Evolutionary conservation across 2,888 invertebrate genomes (phyloP).

Genomic region (Calliopum simillimum): DNA sequence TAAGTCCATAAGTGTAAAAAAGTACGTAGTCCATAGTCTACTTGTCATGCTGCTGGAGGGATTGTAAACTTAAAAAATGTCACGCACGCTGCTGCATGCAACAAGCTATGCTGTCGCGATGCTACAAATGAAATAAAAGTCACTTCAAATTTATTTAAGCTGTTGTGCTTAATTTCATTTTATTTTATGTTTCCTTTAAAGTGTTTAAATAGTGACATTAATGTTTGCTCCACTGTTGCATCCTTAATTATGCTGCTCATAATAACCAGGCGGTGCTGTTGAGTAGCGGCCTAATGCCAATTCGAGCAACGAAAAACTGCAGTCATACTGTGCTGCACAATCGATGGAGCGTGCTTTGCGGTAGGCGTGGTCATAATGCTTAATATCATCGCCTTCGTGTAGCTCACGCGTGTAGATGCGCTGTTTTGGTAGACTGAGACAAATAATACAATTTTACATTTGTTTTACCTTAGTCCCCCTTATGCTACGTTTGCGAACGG

Average conservation of each 20-base stretch:
- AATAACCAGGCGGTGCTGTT: slow-evolving; percentile 57
- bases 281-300: slow-evolving; percentile 74
- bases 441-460: no score
- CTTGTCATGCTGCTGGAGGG: no score
- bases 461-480: no score
- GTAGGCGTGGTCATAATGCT: slow-evolving; percentile 77
- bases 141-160: slow-evolving; percentile 7
- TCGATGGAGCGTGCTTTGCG: slow-evolving; percentile 67
- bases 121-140: not conserved
- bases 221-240: not conserved
- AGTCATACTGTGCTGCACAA: slow-evolving; percentile 72
- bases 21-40: no score
- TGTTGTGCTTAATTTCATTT: not conserved
- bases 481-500: no score
- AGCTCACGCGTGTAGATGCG: slow-evolving; percentile 74
- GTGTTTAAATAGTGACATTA: not conserved
- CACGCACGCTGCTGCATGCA: not conserved
- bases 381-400: slow-evolving; percentile 75
- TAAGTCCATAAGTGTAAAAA: not conserved
- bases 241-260: slow-evolving; percentile 1
- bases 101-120: not conserved
- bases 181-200: not conserved
- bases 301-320: slow-evolving; percentile 79
- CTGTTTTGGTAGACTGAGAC: slow-evolving; percentile 74
- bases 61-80: not conserved